Conservation (phyloP, 2,113 vertebrate species). For the Sclerurus mexicanus region DNA sequence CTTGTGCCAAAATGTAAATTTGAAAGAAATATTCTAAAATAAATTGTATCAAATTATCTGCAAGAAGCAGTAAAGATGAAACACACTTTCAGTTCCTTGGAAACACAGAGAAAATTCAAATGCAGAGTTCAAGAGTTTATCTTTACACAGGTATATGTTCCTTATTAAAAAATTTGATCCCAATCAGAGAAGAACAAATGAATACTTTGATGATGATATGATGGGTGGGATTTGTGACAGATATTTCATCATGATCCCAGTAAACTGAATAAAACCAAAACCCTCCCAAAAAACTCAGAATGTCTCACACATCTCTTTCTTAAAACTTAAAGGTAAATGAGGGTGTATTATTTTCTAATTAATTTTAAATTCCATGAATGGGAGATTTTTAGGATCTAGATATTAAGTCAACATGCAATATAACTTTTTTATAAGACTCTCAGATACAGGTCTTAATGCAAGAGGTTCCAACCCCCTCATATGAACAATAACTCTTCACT, state of each 20-base stretch:
- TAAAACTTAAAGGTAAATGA: not conserved
- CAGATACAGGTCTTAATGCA: not conserved
- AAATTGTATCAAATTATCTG: conserved; percentile 59
- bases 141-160: not conserved
- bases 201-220: not conserved
- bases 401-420: not conserved
- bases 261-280: not conserved
- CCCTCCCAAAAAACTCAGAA: not conserved
- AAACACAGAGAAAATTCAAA: conserved; percentile 51
- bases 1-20: conserved; percentile 67
- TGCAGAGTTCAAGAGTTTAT: not conserved
- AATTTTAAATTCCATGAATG: not conserved
- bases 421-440: not conserved
- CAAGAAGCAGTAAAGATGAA: conserved; percentile 52
- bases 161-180: not conserved
- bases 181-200: not conserved
- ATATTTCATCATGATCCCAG: not conserved
- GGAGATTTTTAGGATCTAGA: not conserved
- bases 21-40: conserved; percentile 63
- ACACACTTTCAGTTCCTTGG: conserved; percentile 31
- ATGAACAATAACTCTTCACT: not conserved
- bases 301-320: not conserved
- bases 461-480: not conserved
- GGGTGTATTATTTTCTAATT: not conserved
- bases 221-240: not conserved